phyloP scores from a whole-genome alignment of 2,797 vertebrate species.

The Podarcis lilfordi region DNA sequence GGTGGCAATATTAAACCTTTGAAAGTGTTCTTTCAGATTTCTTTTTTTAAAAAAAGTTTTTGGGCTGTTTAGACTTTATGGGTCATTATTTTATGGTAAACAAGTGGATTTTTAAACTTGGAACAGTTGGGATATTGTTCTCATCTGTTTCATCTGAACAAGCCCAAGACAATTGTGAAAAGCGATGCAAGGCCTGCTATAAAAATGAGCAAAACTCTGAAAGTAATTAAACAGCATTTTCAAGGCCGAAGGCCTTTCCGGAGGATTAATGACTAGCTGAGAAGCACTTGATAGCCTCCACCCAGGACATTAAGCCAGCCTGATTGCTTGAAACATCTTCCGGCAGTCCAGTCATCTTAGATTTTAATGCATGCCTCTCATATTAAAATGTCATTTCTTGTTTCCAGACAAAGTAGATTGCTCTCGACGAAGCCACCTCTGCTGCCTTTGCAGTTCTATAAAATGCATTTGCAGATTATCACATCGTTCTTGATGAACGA shows the following conservation, averaged over 20 bases:
- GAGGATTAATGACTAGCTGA: slow-evolving; percentile 48
- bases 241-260: slow-evolving; percentile 60
- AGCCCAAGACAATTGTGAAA: slow-evolving; percentile 52
- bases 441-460: slow-evolving; percentile 29
- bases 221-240: slow-evolving; percentile 65
- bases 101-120: slow-evolving; percentile 54
- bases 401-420: slow-evolving; percentile 46
- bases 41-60: neutral
- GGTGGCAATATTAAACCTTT: neutral
- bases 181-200: slow-evolving; percentile 45
- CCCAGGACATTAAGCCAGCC: slow-evolving; percentile 49
- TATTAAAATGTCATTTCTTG: slow-evolving; percentile 46
- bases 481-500: slow-evolving; percentile 23
- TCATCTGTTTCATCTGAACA: slow-evolving; percentile 41
- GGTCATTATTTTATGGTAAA: neutral
- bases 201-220: slow-evolving; percentile 62
- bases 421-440: slow-evolving; percentile 17
- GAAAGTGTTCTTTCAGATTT: neutral
- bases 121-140: slow-evolving; percentile 29
- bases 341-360: slow-evolving; percentile 48
- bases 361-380: slow-evolving; percentile 20
- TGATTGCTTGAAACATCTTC: slow-evolving; percentile 51
- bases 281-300: slow-evolving; percentile 49
- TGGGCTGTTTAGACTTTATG: neutral
- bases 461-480: slow-evolving; percentile 32